Evolutionary conservation across 1,140 invertebrate species (phyloP).

Genomic region (Calephelis virginiensis): DNA sequence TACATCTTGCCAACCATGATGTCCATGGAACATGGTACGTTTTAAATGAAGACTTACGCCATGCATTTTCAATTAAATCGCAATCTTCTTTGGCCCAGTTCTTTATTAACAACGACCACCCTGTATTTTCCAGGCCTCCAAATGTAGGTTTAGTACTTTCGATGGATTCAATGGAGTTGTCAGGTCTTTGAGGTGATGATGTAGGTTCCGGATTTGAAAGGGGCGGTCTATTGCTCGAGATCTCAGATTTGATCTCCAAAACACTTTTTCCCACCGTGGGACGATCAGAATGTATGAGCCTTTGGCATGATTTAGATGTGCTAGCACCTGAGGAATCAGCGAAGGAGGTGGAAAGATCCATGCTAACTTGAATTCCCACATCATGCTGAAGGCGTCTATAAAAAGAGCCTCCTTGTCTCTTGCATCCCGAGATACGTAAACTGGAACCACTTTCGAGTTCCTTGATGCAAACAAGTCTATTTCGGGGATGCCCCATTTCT

Average conservation of each 20-base stretch:
- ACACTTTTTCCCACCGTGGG: conserved; percentile 28
- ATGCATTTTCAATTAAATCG: too few species aligned
- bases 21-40: too few species aligned
- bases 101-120: not conserved
- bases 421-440: too few species aligned
- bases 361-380: conserved; percentile 8
- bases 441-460: too few species aligned
- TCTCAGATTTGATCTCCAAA: conserved; percentile 32
- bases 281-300: conserved; percentile 32
- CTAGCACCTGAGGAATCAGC: conserved; percentile 29
- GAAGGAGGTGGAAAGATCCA: conserved; percentile 37
- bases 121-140: conserved; percentile 11
- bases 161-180: not conserved
- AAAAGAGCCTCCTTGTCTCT: too few species aligned
- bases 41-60: too few species aligned
- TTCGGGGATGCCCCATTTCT: too few species aligned
- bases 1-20: too few species aligned
- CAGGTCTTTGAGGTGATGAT: conserved; percentile 11
- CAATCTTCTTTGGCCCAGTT: too few species aligned
- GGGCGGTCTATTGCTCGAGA: conserved; percentile 12
- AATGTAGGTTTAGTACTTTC: conserved; percentile 1
- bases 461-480: too few species aligned
- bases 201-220: conserved; percentile 15
- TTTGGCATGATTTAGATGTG: conserved; percentile 27
- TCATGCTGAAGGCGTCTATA: too few species aligned